Evolutionary conservation across 2,797 vertebrate species (phyloP), one percentile per base, ranked within the genome.

Genomic region (Coregonus ussuriensis): DNA sequence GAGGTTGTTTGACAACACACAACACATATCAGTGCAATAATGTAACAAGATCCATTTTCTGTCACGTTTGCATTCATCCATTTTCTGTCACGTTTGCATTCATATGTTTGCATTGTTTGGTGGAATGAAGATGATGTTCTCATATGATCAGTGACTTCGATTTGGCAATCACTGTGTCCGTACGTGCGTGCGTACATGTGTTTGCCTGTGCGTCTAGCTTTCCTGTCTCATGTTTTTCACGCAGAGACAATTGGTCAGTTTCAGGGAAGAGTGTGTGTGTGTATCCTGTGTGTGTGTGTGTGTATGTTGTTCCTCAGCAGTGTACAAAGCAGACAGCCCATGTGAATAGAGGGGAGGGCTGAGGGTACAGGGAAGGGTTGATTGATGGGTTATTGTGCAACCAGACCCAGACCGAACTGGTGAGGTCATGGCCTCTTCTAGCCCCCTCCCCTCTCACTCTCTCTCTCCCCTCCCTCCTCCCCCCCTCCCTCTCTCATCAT

Each of bases 361-460:
- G 93, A 93, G 86, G 91, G 89, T 84, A 75, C 78, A 71, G 76
- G 79, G 88, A 85, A 89, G 89, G 84, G 84, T 86, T 94, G 94
- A 95, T 94, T 93, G 93, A 95, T 94, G 88, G 93, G 89, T 92
- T 93, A 93, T 94, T 93, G 94, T 94, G 89, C 88, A 93, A 91
- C 91, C 78, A 80, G 90, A 93, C 89, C 88, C 79, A 84, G 92
- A 94, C 90, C 71, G 85, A 93, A 93, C 92, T 89, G 91, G 92
- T 93, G 91, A 92, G 91, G 91, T 94, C 89, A 82, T 87, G 92
- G 91, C 92, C 92, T 87, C 79, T 82, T 86, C 89, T 90, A 92
- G 88, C 87, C 89, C 87, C 79, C 1, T 41, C 83, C 85, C 85
- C 85, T 82, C 77, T 67, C 81, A 56, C 74, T 31, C 72, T 67